Percentiles rank a stretch among this genome's conserved stretches.
Conservation (phyloP, 2,797 vertebrate species). For the Chrosomus eos region DNA sequence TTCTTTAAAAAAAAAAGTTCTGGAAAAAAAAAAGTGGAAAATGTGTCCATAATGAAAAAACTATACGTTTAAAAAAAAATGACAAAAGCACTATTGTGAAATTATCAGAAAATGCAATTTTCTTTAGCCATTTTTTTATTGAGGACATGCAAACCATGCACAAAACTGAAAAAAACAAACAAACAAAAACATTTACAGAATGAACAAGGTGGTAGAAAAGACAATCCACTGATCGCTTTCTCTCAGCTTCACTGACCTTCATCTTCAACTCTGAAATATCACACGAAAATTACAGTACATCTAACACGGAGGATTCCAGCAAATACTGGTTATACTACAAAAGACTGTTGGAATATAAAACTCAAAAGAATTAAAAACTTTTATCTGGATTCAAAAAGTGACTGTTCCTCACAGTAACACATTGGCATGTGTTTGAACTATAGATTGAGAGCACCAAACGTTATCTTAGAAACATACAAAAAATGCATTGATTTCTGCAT, state of each 20-base stretch:
- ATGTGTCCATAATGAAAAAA: neutral
- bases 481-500: conserved; percentile 35
- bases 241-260: conserved; percentile 49
- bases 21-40: neutral
- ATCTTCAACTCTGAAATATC: conserved; percentile 43
- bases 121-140: conserved; percentile 56
- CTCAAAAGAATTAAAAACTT: conserved; percentile 49
- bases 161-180: conserved; percentile 51
- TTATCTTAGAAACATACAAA: conserved; percentile 61
- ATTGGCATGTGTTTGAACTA: conserved; percentile 34
- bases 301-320: conserved; percentile 40
- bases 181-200: conserved; percentile 61
- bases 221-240: conserved; percentile 40
- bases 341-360: conserved; percentile 65
- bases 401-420: conserved; percentile 52
- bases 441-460: conserved; percentile 63
- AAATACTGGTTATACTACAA: conserved; percentile 57
- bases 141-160: conserved; percentile 63
- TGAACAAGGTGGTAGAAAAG: conserved; percentile 60
- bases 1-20: too few species aligned
- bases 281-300: conserved; percentile 38
- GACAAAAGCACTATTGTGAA: neutral
- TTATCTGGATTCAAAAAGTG: conserved; percentile 52
- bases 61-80: neutral
- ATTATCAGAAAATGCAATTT: neutral